Conservation (phyloP, 2,797 vertebrate species). For the Gephyroberyx darwinii region DNA sequence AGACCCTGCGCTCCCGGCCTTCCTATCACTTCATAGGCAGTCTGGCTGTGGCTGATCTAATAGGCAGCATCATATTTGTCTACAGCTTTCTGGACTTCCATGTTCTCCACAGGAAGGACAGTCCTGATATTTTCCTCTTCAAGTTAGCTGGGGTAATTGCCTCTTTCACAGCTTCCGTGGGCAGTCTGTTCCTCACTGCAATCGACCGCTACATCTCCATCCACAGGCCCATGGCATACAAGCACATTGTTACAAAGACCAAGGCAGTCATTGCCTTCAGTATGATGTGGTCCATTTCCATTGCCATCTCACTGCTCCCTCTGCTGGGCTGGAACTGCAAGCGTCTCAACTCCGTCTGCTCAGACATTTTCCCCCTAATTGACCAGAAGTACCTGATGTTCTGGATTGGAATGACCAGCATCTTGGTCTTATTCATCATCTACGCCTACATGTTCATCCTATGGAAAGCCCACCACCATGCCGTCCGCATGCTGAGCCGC, state of each 20-base stretch:
- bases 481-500: slow-evolving; percentile 95
- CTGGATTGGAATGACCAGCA: slow-evolving; percentile 95
- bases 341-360: slow-evolving; percentile 92
- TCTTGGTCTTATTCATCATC: slow-evolving; percentile 94
- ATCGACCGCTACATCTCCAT: slow-evolving; percentile 98
- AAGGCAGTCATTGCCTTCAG: slow-evolving; percentile 96
- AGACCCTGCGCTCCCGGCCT: slow-evolving; percentile 92
- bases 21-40: slow-evolving; percentile 99
- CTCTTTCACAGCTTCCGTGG: slow-evolving; percentile 97
- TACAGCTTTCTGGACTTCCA: slow-evolving; percentile 99
- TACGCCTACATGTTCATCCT: slow-evolving; percentile 99
- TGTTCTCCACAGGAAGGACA: slow-evolving; percentile 96
- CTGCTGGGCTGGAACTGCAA: slow-evolving; percentile 99
- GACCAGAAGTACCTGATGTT: slow-evolving; percentile 96
- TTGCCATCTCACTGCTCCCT: slow-evolving; percentile 92
- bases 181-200: slow-evolving; percentile 97
- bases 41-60: slow-evolving; percentile 94
- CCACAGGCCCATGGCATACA: slow-evolving; percentile 94
- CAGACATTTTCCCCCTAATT: slow-evolving; percentile 97
- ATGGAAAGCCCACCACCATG: slow-evolving; percentile 97
- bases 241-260: slow-evolving; percentile 94
- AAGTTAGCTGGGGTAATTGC: slow-evolving; percentile 97
- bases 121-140: slow-evolving; percentile 93
- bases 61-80: slow-evolving; percentile 98
- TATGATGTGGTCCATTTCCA: slow-evolving; percentile 96